phyloP scores from a whole-genome alignment of 2,113 vertebrate genomes.

The Pontoporia blainvillei region DNA sequence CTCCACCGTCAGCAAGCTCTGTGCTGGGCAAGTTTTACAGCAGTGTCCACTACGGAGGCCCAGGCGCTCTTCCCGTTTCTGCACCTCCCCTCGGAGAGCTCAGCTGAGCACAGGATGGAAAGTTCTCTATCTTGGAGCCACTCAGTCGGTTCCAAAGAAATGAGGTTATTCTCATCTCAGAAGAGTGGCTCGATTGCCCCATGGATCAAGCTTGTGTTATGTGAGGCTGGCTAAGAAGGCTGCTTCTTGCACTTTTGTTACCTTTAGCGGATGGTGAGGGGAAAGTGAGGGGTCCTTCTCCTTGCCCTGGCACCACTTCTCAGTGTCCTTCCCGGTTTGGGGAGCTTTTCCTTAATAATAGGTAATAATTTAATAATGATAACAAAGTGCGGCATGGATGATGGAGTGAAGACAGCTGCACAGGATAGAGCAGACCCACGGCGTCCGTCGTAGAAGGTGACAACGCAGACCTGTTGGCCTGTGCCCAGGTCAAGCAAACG shows the following conservation, averaged over 20 bases:
- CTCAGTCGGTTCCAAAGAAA: background rate
- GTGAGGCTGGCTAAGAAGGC: background rate
- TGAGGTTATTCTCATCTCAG: background rate
- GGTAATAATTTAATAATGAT: background rate
- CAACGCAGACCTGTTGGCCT: accelerated
- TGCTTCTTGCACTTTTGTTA: background rate
- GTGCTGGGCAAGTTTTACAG: accelerated
- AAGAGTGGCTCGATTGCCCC: background rate
- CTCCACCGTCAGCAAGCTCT: background rate
- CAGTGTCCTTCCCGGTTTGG: background rate
- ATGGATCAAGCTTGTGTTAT: background rate
- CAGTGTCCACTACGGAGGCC: background rate
- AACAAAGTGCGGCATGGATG: too few relatives aligned
- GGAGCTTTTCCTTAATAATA: background rate
- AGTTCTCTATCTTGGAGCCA: background rate
- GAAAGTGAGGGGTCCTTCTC: background rate
- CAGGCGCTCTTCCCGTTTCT: background rate
- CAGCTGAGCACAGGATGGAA: background rate
- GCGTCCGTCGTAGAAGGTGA: accelerated
- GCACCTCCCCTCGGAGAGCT: background rate
- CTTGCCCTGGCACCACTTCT: background rate
- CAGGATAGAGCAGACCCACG: accelerated
- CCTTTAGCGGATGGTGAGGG: background rate
- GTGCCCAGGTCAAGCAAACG: background rate
- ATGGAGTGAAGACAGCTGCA: background rate